Percentiles rank a stretch among this genome's conserved stretches.
Evolutionary conservation across 2,888 invertebrate species (phyloP).

Genomic region (Dyspetes luteomarginatus): DNA sequence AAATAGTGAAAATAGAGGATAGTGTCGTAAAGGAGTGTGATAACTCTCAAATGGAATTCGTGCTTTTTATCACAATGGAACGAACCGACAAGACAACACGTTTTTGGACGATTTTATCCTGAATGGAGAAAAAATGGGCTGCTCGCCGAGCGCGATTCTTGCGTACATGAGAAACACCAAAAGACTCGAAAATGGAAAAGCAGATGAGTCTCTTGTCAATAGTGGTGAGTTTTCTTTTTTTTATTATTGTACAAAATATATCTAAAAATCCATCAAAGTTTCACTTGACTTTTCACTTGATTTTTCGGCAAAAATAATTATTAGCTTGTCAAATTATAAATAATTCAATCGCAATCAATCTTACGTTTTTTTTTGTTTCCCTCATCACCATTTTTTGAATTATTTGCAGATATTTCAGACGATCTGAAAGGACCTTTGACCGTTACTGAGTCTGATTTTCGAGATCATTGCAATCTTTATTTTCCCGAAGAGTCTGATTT

Average conservation of each 20-base stretch:
- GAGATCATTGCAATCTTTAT: constrained; percentile 39
- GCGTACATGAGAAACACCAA: constrained; percentile 64
- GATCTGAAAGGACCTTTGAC: constrained; percentile 38
- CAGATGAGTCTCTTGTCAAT: constrained; percentile 64
- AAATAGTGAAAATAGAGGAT: constrained; percentile 30
- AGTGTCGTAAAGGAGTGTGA: not conserved
- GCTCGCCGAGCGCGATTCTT: constrained; percentile 67
- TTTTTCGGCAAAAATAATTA: not conserved
- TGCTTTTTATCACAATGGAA: constrained; percentile 29
- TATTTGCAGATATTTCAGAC: constrained; percentile 72
- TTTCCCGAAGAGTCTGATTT: constrained; percentile 43
- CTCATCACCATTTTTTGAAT: not conserved
- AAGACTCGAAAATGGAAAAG: constrained; percentile 63
- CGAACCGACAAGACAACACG: not conserved
- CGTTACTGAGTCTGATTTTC: constrained; percentile 28
- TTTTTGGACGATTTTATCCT: constrained; percentile 21
- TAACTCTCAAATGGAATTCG: not conserved
- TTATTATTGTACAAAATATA: not conserved
- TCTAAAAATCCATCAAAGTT: not conserved
- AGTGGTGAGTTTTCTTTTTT: constrained; percentile 55
- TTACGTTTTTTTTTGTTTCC: not conserved
- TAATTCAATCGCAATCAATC: too few species aligned
- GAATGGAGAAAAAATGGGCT: constrained; percentile 66
- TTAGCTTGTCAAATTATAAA: not conserved
- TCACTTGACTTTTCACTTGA: not conserved